These are phyloP conservation scores for Cordilura impudica DNA, from an alignment of 2,888 invertebrate genomes.

Conservation along the genomic window DNA sequence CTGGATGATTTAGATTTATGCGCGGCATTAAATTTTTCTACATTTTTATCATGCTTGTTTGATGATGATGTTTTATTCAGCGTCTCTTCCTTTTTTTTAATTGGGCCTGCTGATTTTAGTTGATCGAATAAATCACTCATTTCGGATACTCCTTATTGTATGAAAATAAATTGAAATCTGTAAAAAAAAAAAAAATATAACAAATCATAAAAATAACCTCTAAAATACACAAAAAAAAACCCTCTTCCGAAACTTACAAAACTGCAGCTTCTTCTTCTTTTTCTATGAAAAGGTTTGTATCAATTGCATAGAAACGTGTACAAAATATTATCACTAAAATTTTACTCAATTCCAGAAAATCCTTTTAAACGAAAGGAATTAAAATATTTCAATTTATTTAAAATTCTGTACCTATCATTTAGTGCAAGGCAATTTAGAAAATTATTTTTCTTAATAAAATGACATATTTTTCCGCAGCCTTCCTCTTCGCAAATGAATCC, in stretches of 20 bases:
- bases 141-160: background rate
- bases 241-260: background rate
- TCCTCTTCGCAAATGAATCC: background rate
- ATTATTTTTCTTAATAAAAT: background rate
- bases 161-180: background rate
- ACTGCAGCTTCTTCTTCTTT: conserved; percentile 29
- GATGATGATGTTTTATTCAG: background rate
- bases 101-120: conserved; percentile 55
- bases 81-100: conserved; percentile 24
- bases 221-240: conserved; percentile 2
- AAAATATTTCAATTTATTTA: background rate
- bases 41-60: background rate
- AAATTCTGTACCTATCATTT: background rate
- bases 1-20: background rate
- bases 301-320: conserved; percentile 9
- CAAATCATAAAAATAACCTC: conserved; percentile 49
- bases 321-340: background rate
- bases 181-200: background rate
- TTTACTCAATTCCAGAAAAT: background rate
- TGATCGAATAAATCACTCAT: conserved; percentile 65
- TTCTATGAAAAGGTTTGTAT: background rate
- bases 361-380: background rate
- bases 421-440: background rate
- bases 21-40: conserved; percentile 29
- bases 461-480: background rate